Evolutionary conservation across 1,140 invertebrate genomes (phyloP), one percentile per base, ranked within the genome.

Genomic region (Aporrectodea caliginosa): DNA sequence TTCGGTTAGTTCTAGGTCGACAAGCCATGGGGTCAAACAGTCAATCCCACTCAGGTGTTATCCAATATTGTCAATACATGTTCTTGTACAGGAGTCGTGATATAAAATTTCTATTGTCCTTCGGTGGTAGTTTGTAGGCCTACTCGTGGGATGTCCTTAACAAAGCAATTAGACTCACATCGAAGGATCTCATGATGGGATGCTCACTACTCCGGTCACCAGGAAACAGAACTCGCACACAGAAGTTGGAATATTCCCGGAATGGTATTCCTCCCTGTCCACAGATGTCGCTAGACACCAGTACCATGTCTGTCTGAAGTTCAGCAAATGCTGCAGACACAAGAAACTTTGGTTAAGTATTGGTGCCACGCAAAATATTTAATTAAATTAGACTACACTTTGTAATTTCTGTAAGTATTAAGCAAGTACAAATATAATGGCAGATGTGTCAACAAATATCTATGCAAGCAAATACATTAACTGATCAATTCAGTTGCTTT

Each of bases 231-330:
- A 99, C 98, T 89, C 98, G 98, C 93, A 98, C 98, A 1, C 96
- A 94, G 89, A 99, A 99, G 16, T 94, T 95, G 72, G 95, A 91
- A 88, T 98, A 99, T 89, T 98, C 95, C 75, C 98, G 91, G 91
- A 98, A 98, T 71, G 98, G 98, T 89, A 99, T 99, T 76, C 95
- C 96, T 81, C 94, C 94, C 16, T 95, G 97, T 22, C 82, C 84
- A 73, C 84, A 82, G 31, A 98, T 90, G 86, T 98, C 97, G 73
- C 94, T 93, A 0, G 96, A 98, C 34, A 99, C 89, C 88, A 99
- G 97, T 30, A 97, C 99, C 94, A 99, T 98, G 91, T 99, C 97
- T 16, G 98, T 99, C 90, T 99, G 98, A 68, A 99, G 89, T 89
- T 99, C 98, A 69, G 97, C 97, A 90, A 99, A 99, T 0, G 98